Evolutionary conservation across 2,113 vertebrate species (phyloP).

Genomic region (Ageneiosus marmoratus): DNA sequence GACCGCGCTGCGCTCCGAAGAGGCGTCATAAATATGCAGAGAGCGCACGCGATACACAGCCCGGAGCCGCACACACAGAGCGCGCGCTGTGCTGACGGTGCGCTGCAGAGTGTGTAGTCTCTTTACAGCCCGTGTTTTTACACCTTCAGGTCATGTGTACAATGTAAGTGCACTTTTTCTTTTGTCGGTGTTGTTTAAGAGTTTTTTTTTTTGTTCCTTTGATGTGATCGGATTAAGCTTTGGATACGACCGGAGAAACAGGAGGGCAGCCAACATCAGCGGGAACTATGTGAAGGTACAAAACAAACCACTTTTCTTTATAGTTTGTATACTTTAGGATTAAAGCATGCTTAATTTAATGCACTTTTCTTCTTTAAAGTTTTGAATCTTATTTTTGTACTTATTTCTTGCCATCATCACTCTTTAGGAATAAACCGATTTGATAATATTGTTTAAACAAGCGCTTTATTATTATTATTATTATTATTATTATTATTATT

Average conservation of each 20-base stretch:
- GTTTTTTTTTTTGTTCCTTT: not conserved
- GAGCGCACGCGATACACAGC: constrained; percentile 3
- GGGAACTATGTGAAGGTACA: constrained; percentile 77
- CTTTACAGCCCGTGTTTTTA: not conserved
- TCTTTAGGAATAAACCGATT: not conserved
- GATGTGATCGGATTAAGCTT: constrained; percentile 64
- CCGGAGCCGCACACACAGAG: constrained; percentile 5
- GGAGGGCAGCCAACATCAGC: constrained; percentile 60
- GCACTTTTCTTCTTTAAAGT: not conserved
- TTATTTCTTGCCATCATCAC: not conserved
- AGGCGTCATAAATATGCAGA: constrained; percentile 34
- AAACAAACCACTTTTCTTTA: not conserved
- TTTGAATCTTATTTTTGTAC: not conserved
- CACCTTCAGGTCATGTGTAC: not conserved
- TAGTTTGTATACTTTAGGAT: not conserved
- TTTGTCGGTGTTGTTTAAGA: not conserved
- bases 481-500: too few species aligned
- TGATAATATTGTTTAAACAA: too few species aligned
- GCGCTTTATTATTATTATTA: too few species aligned
- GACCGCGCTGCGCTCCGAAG: constrained; percentile 7
- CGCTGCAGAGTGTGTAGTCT: not conserved
- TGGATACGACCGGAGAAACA: constrained; percentile 37
- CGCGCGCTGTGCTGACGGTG: constrained; percentile 3
- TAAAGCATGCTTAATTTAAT: not conserved
- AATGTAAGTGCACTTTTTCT: not conserved